Evolutionary conservation across 1,140 invertebrate species (phyloP).

Genomic region (Calephelis nemesis): DNA sequence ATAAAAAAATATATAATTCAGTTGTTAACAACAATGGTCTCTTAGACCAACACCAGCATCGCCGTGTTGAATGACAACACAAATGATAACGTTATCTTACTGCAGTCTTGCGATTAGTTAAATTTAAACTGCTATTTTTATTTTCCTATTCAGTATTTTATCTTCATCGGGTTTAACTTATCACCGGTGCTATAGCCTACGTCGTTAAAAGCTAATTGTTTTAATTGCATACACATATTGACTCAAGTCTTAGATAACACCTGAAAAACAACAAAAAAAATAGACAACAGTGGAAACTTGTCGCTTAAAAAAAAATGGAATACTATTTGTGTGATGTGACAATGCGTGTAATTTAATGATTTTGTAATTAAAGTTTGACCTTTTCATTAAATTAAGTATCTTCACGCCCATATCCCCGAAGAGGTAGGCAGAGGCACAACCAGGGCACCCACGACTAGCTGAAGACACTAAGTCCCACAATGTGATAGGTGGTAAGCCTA

Average conservation of each 20-base stretch:
- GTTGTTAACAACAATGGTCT: not conserved
- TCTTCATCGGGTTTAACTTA: not conserved
- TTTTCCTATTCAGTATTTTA: not conserved
- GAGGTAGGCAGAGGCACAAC: no score
- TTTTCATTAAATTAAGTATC: no score
- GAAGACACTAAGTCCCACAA: no score
- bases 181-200: not conserved
- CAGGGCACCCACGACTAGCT: no score
- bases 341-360: no score
- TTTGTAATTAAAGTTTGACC: no score
- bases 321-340: no score
- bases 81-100: conserved; percentile 23
- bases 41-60: not conserved
- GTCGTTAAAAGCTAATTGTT: not conserved
- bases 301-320: no score
- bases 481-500: no score
- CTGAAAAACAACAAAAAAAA: not conserved
- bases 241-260: not conserved
- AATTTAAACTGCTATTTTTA: conserved; percentile 18
- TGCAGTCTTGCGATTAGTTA: conserved; percentile 21
- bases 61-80: conserved; percentile 6
- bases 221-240: not conserved
- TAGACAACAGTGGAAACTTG: no score
- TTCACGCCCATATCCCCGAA: no score
- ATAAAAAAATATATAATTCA: no score